Evolutionary conservation across 2,797 vertebrate species (phyloP).

Genomic region (Notolepis coatsorum): DNA sequence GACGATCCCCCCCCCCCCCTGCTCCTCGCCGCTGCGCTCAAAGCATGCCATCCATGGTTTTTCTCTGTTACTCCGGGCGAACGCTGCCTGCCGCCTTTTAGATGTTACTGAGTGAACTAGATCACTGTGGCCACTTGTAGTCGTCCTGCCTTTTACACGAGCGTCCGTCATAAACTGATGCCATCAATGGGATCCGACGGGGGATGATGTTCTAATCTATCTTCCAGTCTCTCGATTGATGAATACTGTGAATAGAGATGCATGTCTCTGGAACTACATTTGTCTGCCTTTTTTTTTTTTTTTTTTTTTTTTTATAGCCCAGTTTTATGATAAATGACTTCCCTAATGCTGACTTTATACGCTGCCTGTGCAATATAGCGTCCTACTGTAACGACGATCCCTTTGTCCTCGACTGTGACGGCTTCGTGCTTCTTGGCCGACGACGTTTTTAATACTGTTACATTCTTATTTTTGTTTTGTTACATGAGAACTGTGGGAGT

Average conservation of each 20-base stretch:
- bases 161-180: constrained; percentile 12
- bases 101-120: constrained; percentile 38
- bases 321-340: neutral
- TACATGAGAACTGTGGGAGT: constrained; percentile 1
- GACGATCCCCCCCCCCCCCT: no score
- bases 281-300: constrained; percentile 36
- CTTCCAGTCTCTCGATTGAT: constrained; percentile 35
- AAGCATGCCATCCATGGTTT: constrained; percentile 50
- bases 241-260: constrained; percentile 74
- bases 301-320: neutral
- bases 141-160: constrained; percentile 24
- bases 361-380: constrained; percentile 46
- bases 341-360: constrained; percentile 19
- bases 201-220: constrained; percentile 10
- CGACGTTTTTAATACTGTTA: neutral
- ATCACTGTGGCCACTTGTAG: constrained; percentile 57
- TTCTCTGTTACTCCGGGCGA: constrained; percentile 26
- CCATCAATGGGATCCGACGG: constrained; percentile 9
- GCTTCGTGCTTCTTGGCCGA: constrained; percentile 17
- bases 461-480: neutral
- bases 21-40: neutral
- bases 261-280: constrained; percentile 53
- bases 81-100: constrained; percentile 46
- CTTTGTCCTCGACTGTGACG: constrained; percentile 26
- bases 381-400: constrained; percentile 48